Evolutionary conservation across 2,113 vertebrate species (phyloP).

Genomic region (Trogon melanurus): DNA sequence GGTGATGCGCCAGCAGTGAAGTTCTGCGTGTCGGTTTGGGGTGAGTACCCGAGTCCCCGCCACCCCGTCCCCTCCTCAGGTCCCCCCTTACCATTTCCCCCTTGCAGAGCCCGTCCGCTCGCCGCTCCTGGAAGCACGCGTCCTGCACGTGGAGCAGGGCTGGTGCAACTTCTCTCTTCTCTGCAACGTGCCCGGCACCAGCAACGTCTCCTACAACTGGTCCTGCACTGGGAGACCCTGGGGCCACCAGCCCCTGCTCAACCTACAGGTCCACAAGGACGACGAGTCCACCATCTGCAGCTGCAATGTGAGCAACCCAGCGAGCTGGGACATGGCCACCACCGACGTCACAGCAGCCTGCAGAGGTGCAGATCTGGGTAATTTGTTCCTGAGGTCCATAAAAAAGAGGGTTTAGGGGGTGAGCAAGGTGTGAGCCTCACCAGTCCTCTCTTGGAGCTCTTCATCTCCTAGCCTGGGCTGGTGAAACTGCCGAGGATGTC

Average conservation of each 20-base stretch:
- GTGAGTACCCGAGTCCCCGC: not conserved
- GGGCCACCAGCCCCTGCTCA: accelerated
- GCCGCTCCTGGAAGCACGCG: accelerated
- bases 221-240: accelerated
- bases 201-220: not conserved
- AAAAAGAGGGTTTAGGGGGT: not conserved
- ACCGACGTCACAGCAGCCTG: accelerated
- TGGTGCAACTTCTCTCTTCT: not conserved
- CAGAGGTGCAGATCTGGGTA: accelerated
- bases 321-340: not conserved
- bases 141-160: not conserved
- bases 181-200: not conserved
- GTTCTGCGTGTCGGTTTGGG: not conserved
- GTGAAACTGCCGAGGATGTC: accelerated
- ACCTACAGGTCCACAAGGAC: accelerated
- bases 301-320: not conserved
- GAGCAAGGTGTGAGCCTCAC: accelerated
- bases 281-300: accelerated
- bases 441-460: not conserved
- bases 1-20: accelerated
- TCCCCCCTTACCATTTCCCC: not conserved
- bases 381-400: not conserved
- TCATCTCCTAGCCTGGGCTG: no score
- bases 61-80: accelerated
- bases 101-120: accelerated